phyloP scores from a whole-genome alignment of 2,113 vertebrate species.

The Aptenodytes forsteri region DNA sequence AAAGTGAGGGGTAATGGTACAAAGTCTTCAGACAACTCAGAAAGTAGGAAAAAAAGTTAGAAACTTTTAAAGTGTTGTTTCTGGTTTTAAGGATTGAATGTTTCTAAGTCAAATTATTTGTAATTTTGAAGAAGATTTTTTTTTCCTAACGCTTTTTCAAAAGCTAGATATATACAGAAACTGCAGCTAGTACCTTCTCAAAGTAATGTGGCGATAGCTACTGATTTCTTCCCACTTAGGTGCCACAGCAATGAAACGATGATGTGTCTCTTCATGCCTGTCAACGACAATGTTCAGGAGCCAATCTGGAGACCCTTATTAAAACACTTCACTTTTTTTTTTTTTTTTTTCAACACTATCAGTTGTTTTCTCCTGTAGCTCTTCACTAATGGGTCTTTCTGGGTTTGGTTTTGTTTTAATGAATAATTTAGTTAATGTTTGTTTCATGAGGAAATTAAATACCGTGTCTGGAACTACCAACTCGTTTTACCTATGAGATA shows the following conservation, averaged over 20 bases:
- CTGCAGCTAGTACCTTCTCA: neutral
- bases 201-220: neutral
- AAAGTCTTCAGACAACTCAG: neutral
- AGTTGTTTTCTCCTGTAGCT: neutral
- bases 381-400: neutral
- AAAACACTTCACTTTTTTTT: neutral
- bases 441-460: neutral
- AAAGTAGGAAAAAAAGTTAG: neutral
- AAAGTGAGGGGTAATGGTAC: neutral
- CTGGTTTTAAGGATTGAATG: neutral
- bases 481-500: neutral
- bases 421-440: neutral
- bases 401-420: neutral
- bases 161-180: neutral
- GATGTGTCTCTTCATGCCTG: neutral
- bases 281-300: neutral
- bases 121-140: neutral
- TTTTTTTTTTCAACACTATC: neutral
- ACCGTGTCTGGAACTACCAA: neutral
- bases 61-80: neutral
- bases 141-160: neutral
- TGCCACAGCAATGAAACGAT: neutral
- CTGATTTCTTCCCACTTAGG: neutral
- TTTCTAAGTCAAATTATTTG: neutral
- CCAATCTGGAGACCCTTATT: neutral